These are phyloP conservation scores for Phytoseiulus persimilis DNA, from an alignment of 2,888 invertebrate genomes.

Conservation along the genomic window DNA sequence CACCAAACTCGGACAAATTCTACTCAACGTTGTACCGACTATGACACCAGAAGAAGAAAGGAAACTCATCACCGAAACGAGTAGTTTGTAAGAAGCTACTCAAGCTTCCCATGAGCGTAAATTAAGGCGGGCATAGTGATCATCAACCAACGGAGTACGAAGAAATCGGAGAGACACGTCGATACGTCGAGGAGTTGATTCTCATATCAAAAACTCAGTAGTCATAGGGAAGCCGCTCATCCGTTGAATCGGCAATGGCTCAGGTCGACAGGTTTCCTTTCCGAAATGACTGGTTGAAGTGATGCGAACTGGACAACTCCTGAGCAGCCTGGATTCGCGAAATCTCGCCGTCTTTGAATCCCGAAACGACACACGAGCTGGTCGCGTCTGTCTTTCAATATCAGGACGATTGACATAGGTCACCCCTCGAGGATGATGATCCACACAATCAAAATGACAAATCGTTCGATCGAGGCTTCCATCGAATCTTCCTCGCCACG, in stretches of 20 bases:
- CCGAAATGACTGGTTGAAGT: not conserved
- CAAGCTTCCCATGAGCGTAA: not conserved
- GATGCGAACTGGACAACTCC: not conserved
- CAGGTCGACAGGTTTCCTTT: not conserved
- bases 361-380: not conserved
- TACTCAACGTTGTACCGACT: constrained; percentile 43
- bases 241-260: not conserved
- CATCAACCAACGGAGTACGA: not conserved
- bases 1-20: constrained; percentile 42
- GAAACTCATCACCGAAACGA: constrained; percentile 37
- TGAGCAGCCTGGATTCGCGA: not conserved
- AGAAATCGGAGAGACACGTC: not conserved
- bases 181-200: not conserved
- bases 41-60: constrained; percentile 18
- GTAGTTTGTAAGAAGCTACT: not conserved
- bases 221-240: not conserved
- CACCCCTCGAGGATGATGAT: not conserved
- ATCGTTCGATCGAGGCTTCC: not conserved
- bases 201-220: not conserved
- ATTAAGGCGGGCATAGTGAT: not conserved
- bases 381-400: not conserved
- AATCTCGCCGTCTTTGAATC: not conserved
- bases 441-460: not conserved
- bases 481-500: not conserved
- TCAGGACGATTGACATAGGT: not conserved